Base-by-base conservation (phyloP, 2,888 invertebrate genomes). In the Heterodera filipjevi region DNA sequence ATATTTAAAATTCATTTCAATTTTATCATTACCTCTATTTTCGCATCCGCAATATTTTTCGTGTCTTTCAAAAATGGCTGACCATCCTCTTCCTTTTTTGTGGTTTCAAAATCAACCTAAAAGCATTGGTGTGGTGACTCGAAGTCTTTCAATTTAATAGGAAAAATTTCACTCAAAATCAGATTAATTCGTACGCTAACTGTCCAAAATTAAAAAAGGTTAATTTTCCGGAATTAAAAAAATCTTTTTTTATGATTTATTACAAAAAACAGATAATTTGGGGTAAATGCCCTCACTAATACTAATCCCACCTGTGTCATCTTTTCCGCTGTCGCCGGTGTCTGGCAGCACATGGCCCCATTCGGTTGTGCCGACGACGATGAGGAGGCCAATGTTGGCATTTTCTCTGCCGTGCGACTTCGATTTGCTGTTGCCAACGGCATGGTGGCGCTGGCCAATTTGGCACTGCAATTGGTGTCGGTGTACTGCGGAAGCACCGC, bases 401-500 rank as follows among this genome's bases (percentile, higher is more conserved):
- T 27, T 59, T 59, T 59, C 12, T 59, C 22, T 8, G 8, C 59
- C 1, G n/a, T 6, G n/a, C 59, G 59, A n/a, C n/a, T 27, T 59
- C 59, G 59, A 8, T n/a, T 6, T 3, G 59, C n/a, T 27, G n/a
- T 5, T 27, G 27, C 59, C 59, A n/a, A 14, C 2, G 53, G 19
- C n/a, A 19, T n/a, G n/a, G n/a, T 22, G 59, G n/a, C 59, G 59
- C 59, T 59, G 59, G 6, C 8, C 27, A 35, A 66, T n/a, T 35
- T 59, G n/a, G 59, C 8, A 22, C n/a, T n/a, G n/a, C n/a, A n/a
- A n/a, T n/a, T 27, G 59, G 5, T 59, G 59, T 59, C 12, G n/a
- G 5, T 3, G n/a, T 64, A 64, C 30, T 64, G 32, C 6, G 44
- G 30, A n/a, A 75, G 46, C 66, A 82, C 81, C 44, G 71, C 33